phyloP scores from a whole-genome alignment of 2,888 invertebrate genomes.

The Scotopteryx bipunctaria region DNA sequence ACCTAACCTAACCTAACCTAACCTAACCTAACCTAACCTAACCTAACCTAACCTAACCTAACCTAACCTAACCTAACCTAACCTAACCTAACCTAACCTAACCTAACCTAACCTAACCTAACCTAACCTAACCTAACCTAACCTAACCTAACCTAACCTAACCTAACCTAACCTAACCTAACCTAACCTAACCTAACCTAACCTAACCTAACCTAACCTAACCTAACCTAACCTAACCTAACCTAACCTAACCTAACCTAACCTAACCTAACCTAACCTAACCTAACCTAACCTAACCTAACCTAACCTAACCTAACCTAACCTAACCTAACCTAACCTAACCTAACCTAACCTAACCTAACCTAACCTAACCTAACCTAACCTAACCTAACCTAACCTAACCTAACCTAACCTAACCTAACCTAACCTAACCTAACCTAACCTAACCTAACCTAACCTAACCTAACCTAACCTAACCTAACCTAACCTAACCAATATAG shows the following conservation, averaged over 20 bases:
- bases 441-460: slow-evolving; percentile 37
- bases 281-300: slow-evolving; percentile 33
- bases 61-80: slow-evolving; percentile 28
- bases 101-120: slow-evolving; percentile 23
- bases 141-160: slow-evolving; percentile 29
- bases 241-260: too few relatives aligned
- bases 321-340: slow-evolving; percentile 31
- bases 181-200: too few relatives aligned
- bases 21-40: slow-evolving; percentile 32
- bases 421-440: slow-evolving; percentile 38
- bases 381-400: slow-evolving; percentile 34
- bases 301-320: slow-evolving; percentile 32
- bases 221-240: too few relatives aligned
- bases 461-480: slow-evolving; percentile 38
- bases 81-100: slow-evolving; percentile 29
- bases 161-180: slow-evolving; percentile 22
- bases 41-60: slow-evolving; percentile 27
- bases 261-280: slow-evolving; percentile 30
- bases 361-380: slow-evolving; percentile 38
- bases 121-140: slow-evolving; percentile 27
- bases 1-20: slow-evolving; percentile 29
- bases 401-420: slow-evolving; percentile 39
- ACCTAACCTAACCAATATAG: slow-evolving; percentile 37
- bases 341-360: slow-evolving; percentile 37
- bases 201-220: too few relatives aligned